These are phyloP conservation scores for Ochropacha duplaris DNA, from an alignment of 2,888 invertebrate species.

Conservation along the genomic window DNA sequence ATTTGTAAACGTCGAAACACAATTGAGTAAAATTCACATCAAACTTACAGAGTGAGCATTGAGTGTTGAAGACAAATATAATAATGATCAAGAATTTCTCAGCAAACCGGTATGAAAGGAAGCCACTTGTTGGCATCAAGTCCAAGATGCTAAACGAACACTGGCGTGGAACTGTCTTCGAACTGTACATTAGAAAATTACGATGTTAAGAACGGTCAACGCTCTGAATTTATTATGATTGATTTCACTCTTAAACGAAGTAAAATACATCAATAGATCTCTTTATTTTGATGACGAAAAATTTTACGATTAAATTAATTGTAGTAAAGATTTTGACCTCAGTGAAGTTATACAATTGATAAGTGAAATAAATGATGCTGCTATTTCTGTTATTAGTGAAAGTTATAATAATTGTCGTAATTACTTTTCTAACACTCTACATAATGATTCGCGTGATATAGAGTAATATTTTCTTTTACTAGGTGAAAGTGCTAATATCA, in stretches of 20 bases:
- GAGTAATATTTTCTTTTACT: not conserved
- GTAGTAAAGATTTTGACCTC: not conserved
- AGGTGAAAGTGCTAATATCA: not conserved
- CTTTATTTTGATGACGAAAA: not conserved
- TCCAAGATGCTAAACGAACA: conserved; percentile 4
- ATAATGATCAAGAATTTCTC: conserved; percentile 14
- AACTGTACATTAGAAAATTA: conserved; percentile 2
- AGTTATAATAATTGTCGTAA: not conserved
- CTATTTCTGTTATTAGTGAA: not conserved
- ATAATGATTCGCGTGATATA: not conserved
- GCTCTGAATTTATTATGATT: conserved; percentile 15
- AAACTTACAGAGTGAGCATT: not conserved
- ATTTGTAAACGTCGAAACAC: not conserved
- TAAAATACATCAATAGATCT: not conserved
- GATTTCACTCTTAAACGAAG: conserved; percentile 12
- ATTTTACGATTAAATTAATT: not conserved
- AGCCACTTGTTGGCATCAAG: conserved; percentile 7
- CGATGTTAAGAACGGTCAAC: not conserved
- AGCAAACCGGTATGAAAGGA: conserved; percentile 16
- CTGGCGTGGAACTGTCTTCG: not conserved
- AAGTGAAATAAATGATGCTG: not conserved
- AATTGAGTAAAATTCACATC: not conserved
- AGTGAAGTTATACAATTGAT: not conserved
- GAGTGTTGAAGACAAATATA: not conserved
- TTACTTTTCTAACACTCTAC: not conserved